Base-by-base conservation (phyloP, 1,140 invertebrate genomes). In the Drosophila persimilis region DNA sequence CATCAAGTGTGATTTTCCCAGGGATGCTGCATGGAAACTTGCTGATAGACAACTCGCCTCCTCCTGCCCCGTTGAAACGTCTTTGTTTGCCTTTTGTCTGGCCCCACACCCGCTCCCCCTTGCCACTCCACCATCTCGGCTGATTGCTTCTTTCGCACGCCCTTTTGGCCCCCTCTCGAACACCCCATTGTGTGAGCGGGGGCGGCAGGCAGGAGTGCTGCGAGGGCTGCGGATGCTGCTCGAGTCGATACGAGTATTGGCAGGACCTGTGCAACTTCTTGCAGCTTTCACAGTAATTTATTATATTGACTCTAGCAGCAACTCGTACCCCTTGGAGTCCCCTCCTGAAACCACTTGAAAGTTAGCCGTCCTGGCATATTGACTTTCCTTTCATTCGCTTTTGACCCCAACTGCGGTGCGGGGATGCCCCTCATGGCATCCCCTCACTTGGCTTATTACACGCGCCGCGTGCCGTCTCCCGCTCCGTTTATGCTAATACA, bases 201-300 rank as follows among this genome's bases (percentile, higher is more conserved):
- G 35, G 35, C 3, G 29, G 29, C 29, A 8, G 24, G 24, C 24
- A 31, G 9, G 31, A 4, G 35, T 13, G 11, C 17, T 41, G 53
- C 53, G n/a, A 35, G 24, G 13, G 35, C 29, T 31, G 47, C 15
- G 17, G 41, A 5, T 15, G 41, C 29, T 50, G 47, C 35, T 43
- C 29, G 39, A 45, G 15, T 44, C 43, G 66, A 41, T 67, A 20
- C 6, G 31, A 56, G 51, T 80, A 75, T 75, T 71, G 60, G 26
- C 57, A 53, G 45, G 45, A 52, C 63, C 62, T 76, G 69, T 50
- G 64, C 35, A 61, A 59, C 61, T 77, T 67, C 53, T 58, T 51
- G 59, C 63, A 77, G 62, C 73, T 50, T 69, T 77, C 65, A 63
- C 20, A 80, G 73, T 77, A 85, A 85, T 85, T 85, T 85, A 85